Evolutionary conservation across 2,113 vertebrate genomes (phyloP), one percentile per base, ranked within the genome.

Genomic region (Glaucidium brasilianum): DNA sequence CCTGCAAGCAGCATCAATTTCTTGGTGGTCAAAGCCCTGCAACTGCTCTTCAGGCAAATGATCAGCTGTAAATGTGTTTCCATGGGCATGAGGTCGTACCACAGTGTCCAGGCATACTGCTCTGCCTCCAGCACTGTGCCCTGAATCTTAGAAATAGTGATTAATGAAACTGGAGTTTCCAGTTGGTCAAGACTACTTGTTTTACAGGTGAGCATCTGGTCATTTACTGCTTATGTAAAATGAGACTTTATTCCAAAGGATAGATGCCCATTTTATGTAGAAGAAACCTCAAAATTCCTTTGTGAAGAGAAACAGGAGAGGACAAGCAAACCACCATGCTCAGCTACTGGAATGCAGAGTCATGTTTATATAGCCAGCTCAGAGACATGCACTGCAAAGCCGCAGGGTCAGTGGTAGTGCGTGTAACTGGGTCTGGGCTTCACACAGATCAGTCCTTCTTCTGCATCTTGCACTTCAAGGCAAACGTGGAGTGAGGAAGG

Each of bases 51-150:
- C 72, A 83, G 47, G n/a, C 22, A 89, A 78, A 5, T 1, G 5
- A 12, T 27, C 55, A 93, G 35, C 22, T 83, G 22, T 47, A 52
- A 88, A 52, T 0, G 5, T 37, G 37, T 63, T 75, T 47, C 39
- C 39, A 53, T 12, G 43, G 49, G 19, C 2, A 11, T 49, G 43
- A 66, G 27, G 35, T 78, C 34, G 10, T 29, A 55, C 23, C 5
- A 2, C n/a, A 59, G 45, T 0, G 1, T 29, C 15, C 81, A 50
- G 21, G 34, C 0, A 0, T 27, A 14, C n/a, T 74, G 63, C 73
- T 77, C 23, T 88, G 72, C 63, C 52, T 74, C 43, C 8, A 8
- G 75, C 27, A 37, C 15, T 35, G 7, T 4, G 29, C 26, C 50
- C 26, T 15, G 10, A 76, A 60, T 58, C 67, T 80, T 41, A 71